These are phyloP conservation scores for Aplochiton taeniatus DNA, from an alignment of 2,797 vertebrate genomes.

Conservation along the genomic window DNA sequence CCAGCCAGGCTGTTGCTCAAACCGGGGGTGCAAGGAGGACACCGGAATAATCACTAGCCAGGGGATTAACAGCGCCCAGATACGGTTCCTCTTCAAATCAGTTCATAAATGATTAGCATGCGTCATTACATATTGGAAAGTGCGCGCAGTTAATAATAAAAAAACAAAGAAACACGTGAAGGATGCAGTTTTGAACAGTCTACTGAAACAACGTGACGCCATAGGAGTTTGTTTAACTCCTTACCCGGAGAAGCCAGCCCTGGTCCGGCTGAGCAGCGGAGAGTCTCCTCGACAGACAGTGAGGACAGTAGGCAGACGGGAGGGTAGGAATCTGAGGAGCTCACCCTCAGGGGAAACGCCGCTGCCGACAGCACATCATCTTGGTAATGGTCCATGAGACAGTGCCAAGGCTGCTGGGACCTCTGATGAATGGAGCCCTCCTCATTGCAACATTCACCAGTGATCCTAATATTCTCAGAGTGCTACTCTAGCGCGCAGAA, in stretches of 20 bases:
- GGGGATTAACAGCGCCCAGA: no score
- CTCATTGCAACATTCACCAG: conserved; percentile 9
- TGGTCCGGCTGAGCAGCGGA: background rate
- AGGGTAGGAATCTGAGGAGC: conserved; percentile 60
- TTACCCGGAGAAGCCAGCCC: background rate
- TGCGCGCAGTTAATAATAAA: no score
- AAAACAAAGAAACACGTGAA: no score
- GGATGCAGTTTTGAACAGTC: no score
- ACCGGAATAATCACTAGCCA: background rate
- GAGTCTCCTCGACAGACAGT: background rate
- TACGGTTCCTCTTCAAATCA: no score
- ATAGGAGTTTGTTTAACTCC: no score
- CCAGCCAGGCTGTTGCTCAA: background rate
- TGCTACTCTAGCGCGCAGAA: background rate
- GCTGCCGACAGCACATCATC: conserved; percentile 52
- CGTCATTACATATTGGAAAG: no score
- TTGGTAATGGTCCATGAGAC: conserved; percentile 38
- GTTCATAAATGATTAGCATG: no score
- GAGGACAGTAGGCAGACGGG: conserved; percentile 57
- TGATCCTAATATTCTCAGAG: conserved; percentile 30
- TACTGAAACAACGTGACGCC: no score
- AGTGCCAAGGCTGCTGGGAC: conserved; percentile 9
- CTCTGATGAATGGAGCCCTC: conserved; percentile 24
- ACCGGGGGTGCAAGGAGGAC: conserved; percentile 21
- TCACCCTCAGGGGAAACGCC: conserved; percentile 46